Conservation (phyloP, 2,113 vertebrate genomes). For the Mungos mungo region DNA sequence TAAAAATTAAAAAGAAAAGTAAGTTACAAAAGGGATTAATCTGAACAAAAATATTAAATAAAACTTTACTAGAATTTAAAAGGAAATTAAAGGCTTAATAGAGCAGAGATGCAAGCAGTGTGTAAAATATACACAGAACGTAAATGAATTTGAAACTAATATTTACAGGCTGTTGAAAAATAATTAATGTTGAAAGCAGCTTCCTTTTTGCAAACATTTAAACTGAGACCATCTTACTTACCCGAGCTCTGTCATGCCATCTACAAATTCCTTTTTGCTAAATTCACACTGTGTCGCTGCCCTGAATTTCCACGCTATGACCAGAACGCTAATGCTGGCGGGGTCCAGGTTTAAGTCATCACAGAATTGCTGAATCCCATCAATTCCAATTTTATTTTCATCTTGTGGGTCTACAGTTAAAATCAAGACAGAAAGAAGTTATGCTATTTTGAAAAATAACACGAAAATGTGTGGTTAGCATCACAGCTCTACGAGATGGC, state of each 20-base stretch:
- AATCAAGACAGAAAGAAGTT: constrained; percentile 24
- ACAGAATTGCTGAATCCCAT: constrained; percentile 97
- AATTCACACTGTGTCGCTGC: constrained; percentile 98
- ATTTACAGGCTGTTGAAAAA: not conserved
- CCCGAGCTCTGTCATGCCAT: constrained; percentile 97
- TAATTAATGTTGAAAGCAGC: not conserved
- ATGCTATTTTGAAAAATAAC: constrained; percentile 29
- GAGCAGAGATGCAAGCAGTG: not conserved
- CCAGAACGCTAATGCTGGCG: constrained; percentile 94
- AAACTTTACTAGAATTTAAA: constrained; percentile 1
- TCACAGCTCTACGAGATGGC: not conserved
- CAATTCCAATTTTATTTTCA: constrained; percentile 98
- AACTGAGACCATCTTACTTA: constrained; percentile 80
- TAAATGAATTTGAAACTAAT: not conserved
- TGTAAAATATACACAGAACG: not conserved
- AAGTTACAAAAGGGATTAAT: not conserved
- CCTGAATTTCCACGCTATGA: constrained; percentile 97
- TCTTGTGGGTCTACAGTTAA: constrained; percentile 92
- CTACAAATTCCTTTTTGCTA: constrained; percentile 96
- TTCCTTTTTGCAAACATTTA: not conserved
- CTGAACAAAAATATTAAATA: constrained; percentile 3
- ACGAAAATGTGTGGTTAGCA: not conserved
- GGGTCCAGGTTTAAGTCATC: constrained; percentile 95
- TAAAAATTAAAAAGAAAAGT: constrained; percentile 8
- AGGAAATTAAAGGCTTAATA: not conserved